These are phyloP conservation scores for Cossypha niveicapilla DNA, from an alignment of 2,797 vertebrate genomes.

Conservation along the genomic window DNA sequence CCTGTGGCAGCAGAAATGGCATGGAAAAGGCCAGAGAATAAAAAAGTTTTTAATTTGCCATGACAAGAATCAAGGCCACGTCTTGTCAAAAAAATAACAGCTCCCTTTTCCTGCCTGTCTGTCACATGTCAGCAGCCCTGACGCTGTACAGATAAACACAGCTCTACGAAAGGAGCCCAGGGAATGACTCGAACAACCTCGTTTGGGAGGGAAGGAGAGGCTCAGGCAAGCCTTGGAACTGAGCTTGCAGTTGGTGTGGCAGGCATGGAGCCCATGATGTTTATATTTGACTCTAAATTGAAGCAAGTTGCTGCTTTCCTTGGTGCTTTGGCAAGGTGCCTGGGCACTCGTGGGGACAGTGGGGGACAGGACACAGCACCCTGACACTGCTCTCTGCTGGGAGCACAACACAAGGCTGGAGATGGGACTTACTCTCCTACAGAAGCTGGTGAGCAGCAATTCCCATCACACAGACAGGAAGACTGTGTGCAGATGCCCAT, in stretches of 20 bases:
- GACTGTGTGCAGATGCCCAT: not conserved
- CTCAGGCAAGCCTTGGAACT: not conserved
- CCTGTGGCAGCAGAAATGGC: not conserved
- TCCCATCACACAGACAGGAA: fast-evolving
- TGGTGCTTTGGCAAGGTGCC: not conserved
- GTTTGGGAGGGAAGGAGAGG: not conserved
- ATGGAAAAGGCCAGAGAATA: not conserved
- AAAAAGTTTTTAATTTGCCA: not conserved
- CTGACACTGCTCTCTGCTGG: fast-evolving
- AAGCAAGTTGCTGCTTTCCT: not conserved
- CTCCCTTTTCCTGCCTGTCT: not conserved
- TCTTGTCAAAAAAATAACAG: not conserved
- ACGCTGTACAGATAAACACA: not conserved
- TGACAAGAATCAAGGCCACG: not conserved
- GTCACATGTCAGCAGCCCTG: not conserved
- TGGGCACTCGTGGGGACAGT: fast-evolving
- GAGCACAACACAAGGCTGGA: not conserved
- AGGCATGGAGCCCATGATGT: not conserved
- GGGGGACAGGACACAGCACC: fast-evolving
- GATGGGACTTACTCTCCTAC: not conserved
- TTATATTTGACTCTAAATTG: not conserved
- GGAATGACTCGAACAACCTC: not conserved
- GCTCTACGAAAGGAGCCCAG: not conserved
- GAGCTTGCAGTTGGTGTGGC: not conserved
- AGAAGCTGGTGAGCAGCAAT: not conserved